Conservation (phyloP, 2,888 invertebrate species). For the Ennomos erosarius region DNA sequence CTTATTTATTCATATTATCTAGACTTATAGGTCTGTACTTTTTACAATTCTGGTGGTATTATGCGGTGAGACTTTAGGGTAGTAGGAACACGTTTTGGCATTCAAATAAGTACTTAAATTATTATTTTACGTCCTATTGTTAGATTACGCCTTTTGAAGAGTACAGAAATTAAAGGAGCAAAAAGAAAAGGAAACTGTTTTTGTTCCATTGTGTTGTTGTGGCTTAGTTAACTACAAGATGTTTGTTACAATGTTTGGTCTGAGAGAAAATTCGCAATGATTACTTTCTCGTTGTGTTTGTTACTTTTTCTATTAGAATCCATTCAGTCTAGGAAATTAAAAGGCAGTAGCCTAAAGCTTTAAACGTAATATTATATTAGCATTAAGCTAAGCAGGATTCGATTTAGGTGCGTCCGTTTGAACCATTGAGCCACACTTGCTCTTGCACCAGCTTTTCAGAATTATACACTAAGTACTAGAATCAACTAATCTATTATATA, state of each 20-base stretch:
- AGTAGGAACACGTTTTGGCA: slow-evolving; percentile 30
- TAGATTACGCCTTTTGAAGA: slow-evolving; percentile 30
- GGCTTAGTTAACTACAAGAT: slow-evolving; percentile 6
- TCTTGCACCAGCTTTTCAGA: too few relatives aligned
- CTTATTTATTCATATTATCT: too few relatives aligned
- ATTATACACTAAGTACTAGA: too few relatives aligned
- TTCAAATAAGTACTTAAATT: slow-evolving; percentile 33
- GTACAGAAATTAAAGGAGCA: slow-evolving; percentile 23
- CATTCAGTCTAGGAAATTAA: neutral
- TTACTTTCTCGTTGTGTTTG: slow-evolving; percentile 1
- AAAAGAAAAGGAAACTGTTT: slow-evolving; percentile 30
- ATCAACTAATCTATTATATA: too few relatives aligned
- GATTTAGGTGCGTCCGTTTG: too few relatives aligned
- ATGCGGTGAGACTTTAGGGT: slow-evolving; percentile 31
- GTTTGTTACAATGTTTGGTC: slow-evolving; percentile 14
- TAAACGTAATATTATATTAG: too few relatives aligned
- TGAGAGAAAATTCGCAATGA: slow-evolving; percentile 16
- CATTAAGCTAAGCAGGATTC: too few relatives aligned
- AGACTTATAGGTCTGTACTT: too few relatives aligned
- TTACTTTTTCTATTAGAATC: neutral
- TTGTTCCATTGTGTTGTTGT: slow-evolving; percentile 21
- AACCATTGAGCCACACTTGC: too few relatives aligned
- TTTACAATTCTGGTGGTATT: neutral
- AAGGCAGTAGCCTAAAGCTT: too few relatives aligned
- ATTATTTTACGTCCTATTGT: slow-evolving; percentile 37